Conservation (phyloP, 2,888 invertebrate genomes). For the Aphidius colemani region DNA sequence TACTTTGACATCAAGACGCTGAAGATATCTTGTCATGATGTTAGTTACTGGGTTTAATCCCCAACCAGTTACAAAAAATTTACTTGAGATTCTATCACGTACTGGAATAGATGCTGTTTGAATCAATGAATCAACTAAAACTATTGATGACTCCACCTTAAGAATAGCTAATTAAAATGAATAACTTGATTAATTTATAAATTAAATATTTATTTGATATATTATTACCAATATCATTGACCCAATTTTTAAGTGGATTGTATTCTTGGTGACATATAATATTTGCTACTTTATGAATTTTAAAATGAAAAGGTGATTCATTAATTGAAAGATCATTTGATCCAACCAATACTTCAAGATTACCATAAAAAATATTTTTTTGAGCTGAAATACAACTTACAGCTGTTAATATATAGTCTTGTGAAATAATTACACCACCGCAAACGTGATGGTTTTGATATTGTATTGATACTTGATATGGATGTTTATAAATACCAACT, state of each 20-base stretch:
- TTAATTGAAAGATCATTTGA: neutral
- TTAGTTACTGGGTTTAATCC: no score
- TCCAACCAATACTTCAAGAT: conserved; percentile 19
- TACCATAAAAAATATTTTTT: neutral
- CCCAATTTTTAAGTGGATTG: neutral
- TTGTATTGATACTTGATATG: conserved; percentile 38
- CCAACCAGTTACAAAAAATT: no score
- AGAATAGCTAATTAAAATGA: no score
- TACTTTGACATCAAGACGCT: no score
- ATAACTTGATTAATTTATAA: neutral
- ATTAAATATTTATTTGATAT: neutral
- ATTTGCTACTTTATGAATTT: neutral
- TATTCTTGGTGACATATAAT: neutral
- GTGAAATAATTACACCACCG: conserved; percentile 35
- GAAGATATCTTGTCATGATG: no score
- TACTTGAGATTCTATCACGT: no score
- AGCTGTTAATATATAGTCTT: conserved; percentile 36
- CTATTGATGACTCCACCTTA: no score
- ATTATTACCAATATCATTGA: conserved; percentile 12
- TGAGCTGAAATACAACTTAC: conserved; percentile 34
- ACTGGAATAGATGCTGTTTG: no score
- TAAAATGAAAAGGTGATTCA: no score
- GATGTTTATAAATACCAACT: conserved; percentile 29
- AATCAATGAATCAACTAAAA: no score
- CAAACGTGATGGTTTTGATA: conserved; percentile 29